Percentiles rank a stretch among this genome's conserved stretches.
Evolutionary conservation across 1,140 invertebrate genomes (phyloP).

Genomic region (Archivesica marissinica): DNA sequence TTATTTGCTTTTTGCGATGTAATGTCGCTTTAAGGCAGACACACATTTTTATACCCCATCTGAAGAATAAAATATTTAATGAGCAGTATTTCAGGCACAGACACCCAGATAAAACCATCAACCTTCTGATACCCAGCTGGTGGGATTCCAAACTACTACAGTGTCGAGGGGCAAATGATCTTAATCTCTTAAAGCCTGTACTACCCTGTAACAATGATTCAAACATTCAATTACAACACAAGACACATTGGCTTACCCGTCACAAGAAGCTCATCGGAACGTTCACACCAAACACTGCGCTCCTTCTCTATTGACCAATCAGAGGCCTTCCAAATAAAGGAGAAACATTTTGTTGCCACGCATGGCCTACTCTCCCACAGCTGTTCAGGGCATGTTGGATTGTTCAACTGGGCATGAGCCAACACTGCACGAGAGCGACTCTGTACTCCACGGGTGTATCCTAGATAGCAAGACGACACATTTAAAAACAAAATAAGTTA

Average conservation of each 20-base stretch:
- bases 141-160: too few species aligned
- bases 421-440: constrained; percentile 84
- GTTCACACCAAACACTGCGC: constrained; percentile 82
- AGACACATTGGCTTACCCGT: constrained; percentile 83
- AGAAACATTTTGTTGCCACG: constrained; percentile 83
- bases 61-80: too few species aligned
- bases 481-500: neutral
- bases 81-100: too few species aligned
- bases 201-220: too few species aligned
- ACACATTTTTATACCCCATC: too few species aligned
- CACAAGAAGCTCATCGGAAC: constrained; percentile 84
- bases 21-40: too few species aligned
- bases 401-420: constrained; percentile 77
- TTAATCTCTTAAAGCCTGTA: too few species aligned
- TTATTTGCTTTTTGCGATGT: too few species aligned
- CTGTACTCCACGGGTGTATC: constrained; percentile 81
- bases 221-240: too few species aligned
- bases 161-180: too few species aligned
- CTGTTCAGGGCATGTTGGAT: constrained; percentile 82
- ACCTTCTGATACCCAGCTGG: too few species aligned
- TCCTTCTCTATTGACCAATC: constrained; percentile 67
- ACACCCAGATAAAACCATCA: too few species aligned
- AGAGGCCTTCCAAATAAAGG: constrained; percentile 83
- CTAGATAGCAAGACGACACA: neutral
- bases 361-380: constrained; percentile 85